Evolutionary conservation across 1,140 invertebrate genomes (phyloP), one percentile per base, ranked within the genome.

Genomic region (Aphidius ervi): DNA sequence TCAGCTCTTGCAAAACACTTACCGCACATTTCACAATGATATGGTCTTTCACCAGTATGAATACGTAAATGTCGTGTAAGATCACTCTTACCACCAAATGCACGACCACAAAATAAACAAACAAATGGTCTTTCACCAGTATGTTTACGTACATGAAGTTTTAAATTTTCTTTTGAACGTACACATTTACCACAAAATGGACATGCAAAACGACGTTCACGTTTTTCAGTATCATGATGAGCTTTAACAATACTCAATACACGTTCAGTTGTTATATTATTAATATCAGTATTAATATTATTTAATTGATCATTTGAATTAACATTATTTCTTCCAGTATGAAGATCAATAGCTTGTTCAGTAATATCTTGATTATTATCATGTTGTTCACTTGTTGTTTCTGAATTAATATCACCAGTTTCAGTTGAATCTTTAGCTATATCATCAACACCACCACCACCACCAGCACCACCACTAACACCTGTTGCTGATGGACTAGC

Each of bases 101-200:
- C 91, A 6, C 91, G 82, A 0, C 88, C 89, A 73, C 92, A 94
- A 70, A 93, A 93, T 42, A 92, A 81, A 70, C 92, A 94, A 49
- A 91, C 90, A 72, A 94, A 94, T 3, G 92, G 92, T 20, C 90
- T 80, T 72, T 93, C 91, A 1, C 92, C 92, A 0, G 92, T 94
- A 72, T 94, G 93, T 68, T 93, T 94, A 37, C 92, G 82, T 4
- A 94, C 91, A 74, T 94, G 93, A 52, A 93, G 77, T 74, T 94
- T 93, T 16, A 95, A 80, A 71, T 94, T 94, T 77, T 93, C 91
- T 73, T 93, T 92, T 6, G 90, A 92, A 31, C 91, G 82, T 5
- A 95, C 92, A 69, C 90, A 92, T 73, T 94, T 94, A 50, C 91
- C 90, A 72, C 92, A 94, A 68, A 93, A 93, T 2, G 91, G 91